These are phyloP conservation scores for Rutilus rutilus DNA, from an alignment of 2,113 vertebrate species.

Conservation along the genomic window DNA sequence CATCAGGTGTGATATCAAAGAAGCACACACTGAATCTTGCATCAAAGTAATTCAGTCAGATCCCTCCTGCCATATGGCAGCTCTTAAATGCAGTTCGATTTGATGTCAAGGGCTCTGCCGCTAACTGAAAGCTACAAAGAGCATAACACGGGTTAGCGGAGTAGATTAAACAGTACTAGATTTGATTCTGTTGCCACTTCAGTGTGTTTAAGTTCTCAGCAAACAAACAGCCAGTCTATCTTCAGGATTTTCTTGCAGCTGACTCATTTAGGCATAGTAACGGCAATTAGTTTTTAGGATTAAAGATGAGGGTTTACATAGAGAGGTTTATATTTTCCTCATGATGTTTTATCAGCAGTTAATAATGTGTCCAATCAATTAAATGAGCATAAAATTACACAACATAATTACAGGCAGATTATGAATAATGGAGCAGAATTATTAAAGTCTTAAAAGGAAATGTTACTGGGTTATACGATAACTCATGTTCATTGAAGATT, in stretches of 20 bases:
- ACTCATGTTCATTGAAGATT: not conserved
- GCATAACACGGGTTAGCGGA: not conserved
- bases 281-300: slow-evolving; percentile 11
- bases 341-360: slow-evolving; percentile 29
- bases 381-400: slow-evolving; percentile 13
- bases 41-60: slow-evolving; percentile 43
- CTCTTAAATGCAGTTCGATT: slow-evolving; percentile 26
- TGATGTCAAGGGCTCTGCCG: slow-evolving; percentile 13
- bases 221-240: not conserved
- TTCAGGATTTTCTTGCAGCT: not conserved
- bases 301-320: slow-evolving; percentile 6
- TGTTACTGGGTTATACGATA: not conserved
- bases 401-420: slow-evolving; percentile 32
- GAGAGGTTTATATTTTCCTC: slow-evolving; percentile 29
- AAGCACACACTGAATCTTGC: slow-evolving; percentile 20
- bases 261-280: slow-evolving; percentile 8
- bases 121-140: slow-evolving; percentile 19
- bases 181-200: slow-evolving; percentile 20
- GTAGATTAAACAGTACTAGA: not conserved
- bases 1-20: slow-evolving; percentile 47
- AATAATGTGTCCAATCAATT: slow-evolving; percentile 28
- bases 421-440: not conserved
- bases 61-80: slow-evolving; percentile 31
- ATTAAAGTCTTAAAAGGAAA: not conserved
- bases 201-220: not conserved